Evolutionary conservation across 2,113 vertebrate species (phyloP), one percentile per base, ranked within the genome.

Genomic region (Nerophis ophidion): DNA sequence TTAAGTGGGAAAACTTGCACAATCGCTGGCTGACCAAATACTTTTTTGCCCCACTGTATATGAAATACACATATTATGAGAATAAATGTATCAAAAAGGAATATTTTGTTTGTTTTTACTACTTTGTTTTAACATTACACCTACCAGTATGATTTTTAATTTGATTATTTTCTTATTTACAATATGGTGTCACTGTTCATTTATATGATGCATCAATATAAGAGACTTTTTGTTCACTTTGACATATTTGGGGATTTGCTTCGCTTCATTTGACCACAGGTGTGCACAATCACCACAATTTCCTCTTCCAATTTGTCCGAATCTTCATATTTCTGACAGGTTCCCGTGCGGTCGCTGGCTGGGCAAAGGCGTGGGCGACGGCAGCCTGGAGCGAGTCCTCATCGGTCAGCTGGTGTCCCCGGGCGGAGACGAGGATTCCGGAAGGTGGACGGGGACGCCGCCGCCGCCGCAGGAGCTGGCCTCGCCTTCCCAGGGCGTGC

Each of bases 261-360:
- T 6, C 14, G 50, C 5, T 8, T 8, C 8, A 2, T 52, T 15
- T 35, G 19, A 14, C 33, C 15, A 6, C 50, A 34, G 49, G 26
- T 33, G 19, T 33, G 14, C 50, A 9, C 11, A 50, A 33, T 33
- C 12, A 50, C 12, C 8, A 10, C 19, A 4, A 17, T 4, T 33
- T 50, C 10, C 8, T 52, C 14, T 52, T 7, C 50, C 50, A 12
- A 7, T 49, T 16, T 19, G 48, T 33, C 33, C 6, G 6, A 14
- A 40, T 7, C 10, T 10, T n/a, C 2, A 9, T 38, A 40, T 55
- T 38, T 61, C 38, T n/a, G 4, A 19, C 74, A 98, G 95, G 83
- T 98, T 98, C 75, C 95, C 95, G 0, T 98, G 95, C 0, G 93
- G 95, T 2, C 88, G 93, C 1, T 98, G 95, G 95, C 85, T 98